A percentile compares a stretch with the other conserved stretches of the same genome.
Evolutionary conservation across 2,888 invertebrate genomes (phyloP).

Genomic region (Pollenia labialis): DNA sequence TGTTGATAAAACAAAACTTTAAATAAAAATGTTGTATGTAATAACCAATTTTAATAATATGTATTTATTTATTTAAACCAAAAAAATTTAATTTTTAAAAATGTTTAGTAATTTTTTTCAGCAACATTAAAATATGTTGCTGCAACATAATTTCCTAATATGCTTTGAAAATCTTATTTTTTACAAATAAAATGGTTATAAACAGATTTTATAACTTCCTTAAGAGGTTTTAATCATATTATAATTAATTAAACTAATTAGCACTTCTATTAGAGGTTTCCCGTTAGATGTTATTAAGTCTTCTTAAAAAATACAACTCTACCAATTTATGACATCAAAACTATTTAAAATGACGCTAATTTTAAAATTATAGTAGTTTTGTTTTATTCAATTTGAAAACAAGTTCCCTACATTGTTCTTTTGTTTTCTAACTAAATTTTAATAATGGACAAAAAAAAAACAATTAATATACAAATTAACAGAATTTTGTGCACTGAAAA

Average conservation of each 20-base stretch:
- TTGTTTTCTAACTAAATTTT: slow-evolving; percentile 1
- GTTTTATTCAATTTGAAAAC: neutral
- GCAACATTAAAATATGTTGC: slow-evolving; percentile 8
- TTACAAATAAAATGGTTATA: too few species aligned
- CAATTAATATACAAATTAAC: slow-evolving; percentile 72
- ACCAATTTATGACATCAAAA: slow-evolving; percentile 7
- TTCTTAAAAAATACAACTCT: neutral
- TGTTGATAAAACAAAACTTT: neutral
- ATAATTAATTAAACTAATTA: slow-evolving; percentile 12
- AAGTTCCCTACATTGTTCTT: neutral
- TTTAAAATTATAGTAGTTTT: slow-evolving; percentile 39
- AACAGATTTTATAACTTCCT: slow-evolving; percentile 16
- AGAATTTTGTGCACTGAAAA: slow-evolving; percentile 71
- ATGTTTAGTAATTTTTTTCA: neutral
- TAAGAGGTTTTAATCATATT: neutral
- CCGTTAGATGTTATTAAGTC: neutral
- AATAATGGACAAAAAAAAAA: slow-evolving; percentile 45
- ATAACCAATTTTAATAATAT: too few species aligned
- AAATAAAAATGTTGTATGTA: too few species aligned
- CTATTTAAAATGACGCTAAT: slow-evolving; percentile 27
- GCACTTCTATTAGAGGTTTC: slow-evolving; percentile 10
- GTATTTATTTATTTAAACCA: too few species aligned
- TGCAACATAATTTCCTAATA: neutral
- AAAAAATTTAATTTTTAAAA: too few species aligned
- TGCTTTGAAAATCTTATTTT: too few species aligned